Evolutionary conservation across 2,797 vertebrate genomes (phyloP).

Genomic region (Geotrypetes seraphini): DNA sequence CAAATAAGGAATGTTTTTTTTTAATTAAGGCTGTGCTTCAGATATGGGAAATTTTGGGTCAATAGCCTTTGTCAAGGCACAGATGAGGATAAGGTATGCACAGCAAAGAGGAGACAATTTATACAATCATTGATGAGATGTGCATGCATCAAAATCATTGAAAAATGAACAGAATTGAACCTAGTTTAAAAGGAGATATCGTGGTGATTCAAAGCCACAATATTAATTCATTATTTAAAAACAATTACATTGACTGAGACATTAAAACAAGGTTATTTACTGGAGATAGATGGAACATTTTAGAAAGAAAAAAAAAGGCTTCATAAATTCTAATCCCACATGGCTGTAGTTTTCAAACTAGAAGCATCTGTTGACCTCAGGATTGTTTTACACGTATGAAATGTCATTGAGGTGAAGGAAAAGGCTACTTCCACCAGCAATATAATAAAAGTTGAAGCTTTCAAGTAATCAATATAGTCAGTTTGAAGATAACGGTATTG

Average conservation of each 20-base stretch:
- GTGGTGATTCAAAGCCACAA: constrained; percentile 42
- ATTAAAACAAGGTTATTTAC: constrained; percentile 46
- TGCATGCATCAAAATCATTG: constrained; percentile 59
- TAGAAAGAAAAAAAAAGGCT: constrained; percentile 56
- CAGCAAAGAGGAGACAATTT: constrained; percentile 46
- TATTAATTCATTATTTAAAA: constrained; percentile 42
- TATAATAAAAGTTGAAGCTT: constrained; percentile 45
- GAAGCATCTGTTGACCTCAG: constrained; percentile 53
- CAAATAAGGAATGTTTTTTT: constrained; percentile 54
- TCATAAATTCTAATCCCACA: constrained; percentile 49
- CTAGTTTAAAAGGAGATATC: constrained; percentile 38
- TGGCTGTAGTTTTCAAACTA: constrained; percentile 49
- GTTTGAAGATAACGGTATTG: constrained; percentile 43
- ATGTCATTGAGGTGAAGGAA: constrained; percentile 48
- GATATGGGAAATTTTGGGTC: constrained; percentile 50
- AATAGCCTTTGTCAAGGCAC: constrained; percentile 57
- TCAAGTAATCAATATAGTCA: constrained; percentile 53
- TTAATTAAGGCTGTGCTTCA: constrained; percentile 68
- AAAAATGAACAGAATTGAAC: constrained; percentile 47
- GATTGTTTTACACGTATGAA: constrained; percentile 55
- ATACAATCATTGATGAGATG: constrained; percentile 55
- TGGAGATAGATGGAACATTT: constrained; percentile 44
- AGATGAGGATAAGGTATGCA: constrained; percentile 43
- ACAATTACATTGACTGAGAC: constrained; percentile 45
- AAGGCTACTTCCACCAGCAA: constrained; percentile 55